Base-by-base conservation (phyloP, 2,888 invertebrate genomes). In the Euspilapteryx auroguttella region DNA sequence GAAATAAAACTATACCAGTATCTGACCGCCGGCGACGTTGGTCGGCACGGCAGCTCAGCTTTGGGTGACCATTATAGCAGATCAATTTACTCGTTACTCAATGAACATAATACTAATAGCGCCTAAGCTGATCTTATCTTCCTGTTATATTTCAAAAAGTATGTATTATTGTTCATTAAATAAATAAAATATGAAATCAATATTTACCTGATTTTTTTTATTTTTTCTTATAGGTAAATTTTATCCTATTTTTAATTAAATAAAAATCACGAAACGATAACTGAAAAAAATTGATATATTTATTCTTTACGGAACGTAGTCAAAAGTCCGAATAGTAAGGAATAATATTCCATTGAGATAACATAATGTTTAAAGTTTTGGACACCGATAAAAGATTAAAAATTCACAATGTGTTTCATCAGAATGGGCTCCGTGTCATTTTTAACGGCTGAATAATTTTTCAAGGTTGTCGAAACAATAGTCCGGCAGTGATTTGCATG, bases 381-480 rank as follows among this genome's bases (percentile, higher is more conserved):
- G n/a, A n/a, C n/a, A n/a, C n/a, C n/a, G n/a, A n/a, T n/a, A n/a
- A n/a, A n/a, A n/a, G n/a, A n/a, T n/a, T n/a, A n/a, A n/a, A n/a
- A n/a, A n/a, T n/a, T n/a, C n/a, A n/a, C n/a, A n/a, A n/a, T n/a
- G n/a, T n/a, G n/a, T n/a, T n/a, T n/a, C n/a, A n/a, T n/a, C n/a
- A n/a, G n/a, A n/a, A n/a, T n/a, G n/a, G n/a, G n/a, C n/a, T n/a
- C 46, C 69, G 59, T 68, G 69, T 64, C 35, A 47, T 34, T 35
- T 34, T 43, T 42, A 47, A 43, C 47, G 47, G 42, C 44, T 49
- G 55, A 52, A 54, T 58, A 58, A 66, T 57, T 58, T 53, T 50
- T 63, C 66, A 68, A 62, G 68, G 59, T 65, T 53, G 44, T 41
- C 49, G 56, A n/a, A n/a, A 71, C 69, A 73, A 71, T 71, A 54